A percentile compares a stretch with the other conserved stretches of the same genome.
phyloP scores from a whole-genome alignment of 2,888 invertebrate genomes.

The Cyaniris semiargus region DNA sequence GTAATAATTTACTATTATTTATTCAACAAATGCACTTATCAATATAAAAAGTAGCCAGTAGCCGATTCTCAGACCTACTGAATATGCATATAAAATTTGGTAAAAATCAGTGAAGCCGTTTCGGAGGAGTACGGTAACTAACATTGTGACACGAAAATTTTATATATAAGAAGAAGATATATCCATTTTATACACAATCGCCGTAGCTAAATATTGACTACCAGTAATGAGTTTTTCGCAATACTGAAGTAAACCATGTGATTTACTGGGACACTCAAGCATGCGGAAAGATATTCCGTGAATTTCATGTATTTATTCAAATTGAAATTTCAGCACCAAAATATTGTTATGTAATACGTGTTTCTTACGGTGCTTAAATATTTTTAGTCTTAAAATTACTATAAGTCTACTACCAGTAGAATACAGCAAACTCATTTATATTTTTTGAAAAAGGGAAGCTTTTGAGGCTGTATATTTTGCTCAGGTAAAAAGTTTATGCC shows the following conservation, averaged over 20 bases:
- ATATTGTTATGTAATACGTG: not conserved
- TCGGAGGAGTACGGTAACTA: no score
- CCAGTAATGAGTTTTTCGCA: slow-evolving; percentile 1
- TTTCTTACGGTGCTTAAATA: not conserved
- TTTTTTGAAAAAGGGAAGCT: no score
- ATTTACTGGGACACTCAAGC: not conserved
- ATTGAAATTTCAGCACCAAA: not conserved
- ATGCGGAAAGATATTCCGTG: not conserved
- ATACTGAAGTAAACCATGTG: not conserved
- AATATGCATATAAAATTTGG: no score
- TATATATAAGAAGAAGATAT: no score
- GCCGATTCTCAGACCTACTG: no score
- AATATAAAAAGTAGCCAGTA: no score
- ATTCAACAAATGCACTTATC: no score
- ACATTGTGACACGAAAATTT: no score
- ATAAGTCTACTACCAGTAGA: not conserved
- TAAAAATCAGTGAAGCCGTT: no score
- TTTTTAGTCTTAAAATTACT: not conserved
- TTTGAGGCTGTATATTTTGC: no score
- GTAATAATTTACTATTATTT: no score
- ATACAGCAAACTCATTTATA: not conserved
- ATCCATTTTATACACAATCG: slow-evolving; percentile 15
- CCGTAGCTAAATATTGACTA: not conserved
- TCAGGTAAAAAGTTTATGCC: no score
- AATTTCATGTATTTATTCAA: not conserved